A percentile compares a stretch with the other conserved stretches of the same genome.
Conservation (phyloP, 2,888 invertebrate species). For the Sphaeridia pumilis region DNA sequence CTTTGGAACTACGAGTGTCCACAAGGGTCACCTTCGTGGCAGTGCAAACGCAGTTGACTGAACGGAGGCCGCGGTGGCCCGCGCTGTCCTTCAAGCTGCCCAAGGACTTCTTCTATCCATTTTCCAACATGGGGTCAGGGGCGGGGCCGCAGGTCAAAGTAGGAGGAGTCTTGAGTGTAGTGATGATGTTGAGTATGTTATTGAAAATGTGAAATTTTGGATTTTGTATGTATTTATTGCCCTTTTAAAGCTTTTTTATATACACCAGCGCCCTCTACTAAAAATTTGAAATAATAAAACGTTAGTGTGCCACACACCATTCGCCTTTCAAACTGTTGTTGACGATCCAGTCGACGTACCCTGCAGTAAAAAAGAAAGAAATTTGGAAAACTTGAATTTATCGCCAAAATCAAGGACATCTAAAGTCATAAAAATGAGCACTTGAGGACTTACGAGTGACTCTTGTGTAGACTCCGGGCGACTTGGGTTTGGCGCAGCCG, state of each 20-base stretch:
- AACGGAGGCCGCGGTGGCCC: conserved; percentile 49
- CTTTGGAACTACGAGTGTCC: conserved; percentile 20
- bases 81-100: conserved; percentile 55
- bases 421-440: background rate
- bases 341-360: conserved; percentile 2
- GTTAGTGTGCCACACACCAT: too few species aligned
- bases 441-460: conserved; percentile 18
- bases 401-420: background rate
- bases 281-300: too few species aligned
- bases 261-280: too few species aligned
- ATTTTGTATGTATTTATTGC: too few species aligned
- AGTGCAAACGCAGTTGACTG: conserved; percentile 30
- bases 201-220: too few species aligned
- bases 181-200: too few species aligned
- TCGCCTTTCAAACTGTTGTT: background rate
- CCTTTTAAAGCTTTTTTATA: too few species aligned
- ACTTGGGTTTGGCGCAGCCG: conserved; percentile 17
- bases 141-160: too few species aligned
- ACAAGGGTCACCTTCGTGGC: conserved; percentile 40
- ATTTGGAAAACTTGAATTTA: background rate
- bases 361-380: background rate
- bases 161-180: too few species aligned
- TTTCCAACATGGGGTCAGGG: conserved; percentile 38
- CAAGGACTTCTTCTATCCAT: conserved; percentile 62
- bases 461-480: conserved; percentile 27